phyloP scores from a whole-genome alignment of 2,797 vertebrate genomes.

The Podarcis siculus region DNA sequence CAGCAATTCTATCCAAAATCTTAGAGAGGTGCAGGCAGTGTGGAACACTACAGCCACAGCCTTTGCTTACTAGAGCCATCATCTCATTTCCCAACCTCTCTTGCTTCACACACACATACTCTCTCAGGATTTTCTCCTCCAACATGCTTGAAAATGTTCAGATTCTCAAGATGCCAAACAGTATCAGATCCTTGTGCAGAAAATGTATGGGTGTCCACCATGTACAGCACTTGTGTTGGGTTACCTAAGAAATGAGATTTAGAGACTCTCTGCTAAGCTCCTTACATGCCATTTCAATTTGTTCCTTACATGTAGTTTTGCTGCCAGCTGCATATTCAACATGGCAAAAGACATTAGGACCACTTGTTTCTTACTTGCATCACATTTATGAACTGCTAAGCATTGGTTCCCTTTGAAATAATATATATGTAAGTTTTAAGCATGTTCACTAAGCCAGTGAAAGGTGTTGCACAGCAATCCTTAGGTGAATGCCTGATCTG shows the following conservation, averaged over 20 bases:
- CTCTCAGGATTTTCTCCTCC: not conserved
- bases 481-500: not conserved
- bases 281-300: fast-evolving
- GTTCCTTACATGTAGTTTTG: fast-evolving
- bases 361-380: not conserved
- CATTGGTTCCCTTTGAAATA: not conserved
- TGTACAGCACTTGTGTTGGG: not conserved
- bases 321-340: constrained; percentile 9
- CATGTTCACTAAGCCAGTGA: not conserved
- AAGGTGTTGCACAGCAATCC: not conserved
- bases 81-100: not conserved
- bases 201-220: not conserved
- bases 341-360: constrained; percentile 45
- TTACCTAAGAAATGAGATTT: not conserved
- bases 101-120: not conserved
- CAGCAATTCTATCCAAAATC: not conserved
- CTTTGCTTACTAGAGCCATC: not conserved
- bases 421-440: not conserved
- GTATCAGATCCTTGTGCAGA: not conserved
- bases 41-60: not conserved
- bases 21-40: no score
- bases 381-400: not conserved
- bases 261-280: not conserved
- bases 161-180: not conserved
- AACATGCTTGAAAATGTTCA: not conserved